Base-by-base conservation (phyloP, 2,797 vertebrate species). In the Glyptemys insculpta region DNA sequence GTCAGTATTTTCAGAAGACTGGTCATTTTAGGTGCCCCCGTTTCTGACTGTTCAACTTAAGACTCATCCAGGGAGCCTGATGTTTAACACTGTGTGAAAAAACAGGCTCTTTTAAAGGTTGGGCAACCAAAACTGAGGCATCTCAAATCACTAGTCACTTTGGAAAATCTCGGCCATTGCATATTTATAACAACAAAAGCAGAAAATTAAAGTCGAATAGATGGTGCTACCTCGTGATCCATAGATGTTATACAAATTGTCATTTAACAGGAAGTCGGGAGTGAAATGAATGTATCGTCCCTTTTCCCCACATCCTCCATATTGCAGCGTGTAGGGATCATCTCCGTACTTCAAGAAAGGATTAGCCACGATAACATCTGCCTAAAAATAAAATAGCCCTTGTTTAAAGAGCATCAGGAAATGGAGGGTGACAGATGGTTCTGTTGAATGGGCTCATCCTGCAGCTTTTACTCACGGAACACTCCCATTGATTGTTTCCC, bases 231-330 rank as follows among this genome's bases (percentile, higher is more conserved):
- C 98, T 98, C 87, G 95, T 49, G 96, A 54, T 80, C 98, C 98
- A 92, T 98, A 98, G 41, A 88, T 4, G 2, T 44, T 7, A 79
- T 16, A 1, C 16, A 96, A 52, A 41, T n/a, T 87, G 53, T 97
- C 90, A 44, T 95, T 84, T 88, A 97, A 59, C 44, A 98, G 41
- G 91, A 98, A 98, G 59, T 98, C 94, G 79, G 98, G 98, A 25
- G 98, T 98, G 31, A 99, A 97, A 95, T 98, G 98, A 92, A 98
- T 98, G 68, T 98, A 98, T 85, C 81, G 86, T 72, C 98, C 97
- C 87, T 97, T 96, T 18, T 95, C 95, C 83, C 97, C 98, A 96
- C 98, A 98, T 44, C 97, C 96, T 87, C 91, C 97, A 27, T 98
- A 98, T 18, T 98, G 98, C 62, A 98, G 94, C 12, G 98, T 98